Evolutionary conservation across 1,140 invertebrate genomes (phyloP), one percentile per base, ranked within the genome.

Genomic region (Proctacanthus coquilletti): DNA sequence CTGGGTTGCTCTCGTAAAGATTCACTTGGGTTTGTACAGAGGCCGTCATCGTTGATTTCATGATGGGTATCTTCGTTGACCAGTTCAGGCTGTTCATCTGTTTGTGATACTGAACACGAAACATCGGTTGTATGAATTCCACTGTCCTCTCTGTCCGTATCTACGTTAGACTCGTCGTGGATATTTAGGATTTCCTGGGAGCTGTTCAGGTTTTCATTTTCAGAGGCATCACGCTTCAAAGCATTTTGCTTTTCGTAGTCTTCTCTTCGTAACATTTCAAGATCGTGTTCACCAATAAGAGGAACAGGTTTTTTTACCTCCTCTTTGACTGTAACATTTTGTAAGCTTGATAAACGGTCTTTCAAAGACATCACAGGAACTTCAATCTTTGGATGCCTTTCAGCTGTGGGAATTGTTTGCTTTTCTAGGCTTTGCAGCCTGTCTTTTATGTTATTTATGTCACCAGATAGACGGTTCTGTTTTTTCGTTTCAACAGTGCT

Each of bases 81-180:
- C 23, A 18, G 15, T 31, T 71, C 68, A 34, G 62, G 66, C 4
- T 74, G 71, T 46, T 81, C 78, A 44, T 76, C 73, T 6, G 73
- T 69, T 56, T 81, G 77, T 50, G 75, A 77, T 4, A 79, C 77
- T 18, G 74, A 77, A 47, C 77, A 80, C 13, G 77, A 81, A 15
- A 80, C 79, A 51, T 82, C 77, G 2, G 75, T 75, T 18, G 78
- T 84, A 45, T 84, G 80, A 36, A 85, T 83, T 3, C 81, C 82
- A 38, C 79, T 83, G 46, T 84, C 81, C 53, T 85, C 81, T 10
- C 76, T 66, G 57, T 83, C 77, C 8, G 77, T 78, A 37, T 80
- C 77, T 34, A 65, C 68, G 21, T 60, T 60, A 23, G 65, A 61
- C 18, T 61, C 61, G 40, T 61, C 59, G 42, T 64, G 10, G 11